These are phyloP conservation scores for Psittacula cyanocephala DNA, from an alignment of 2,113 vertebrate genomes.

Conservation along the genomic window DNA sequence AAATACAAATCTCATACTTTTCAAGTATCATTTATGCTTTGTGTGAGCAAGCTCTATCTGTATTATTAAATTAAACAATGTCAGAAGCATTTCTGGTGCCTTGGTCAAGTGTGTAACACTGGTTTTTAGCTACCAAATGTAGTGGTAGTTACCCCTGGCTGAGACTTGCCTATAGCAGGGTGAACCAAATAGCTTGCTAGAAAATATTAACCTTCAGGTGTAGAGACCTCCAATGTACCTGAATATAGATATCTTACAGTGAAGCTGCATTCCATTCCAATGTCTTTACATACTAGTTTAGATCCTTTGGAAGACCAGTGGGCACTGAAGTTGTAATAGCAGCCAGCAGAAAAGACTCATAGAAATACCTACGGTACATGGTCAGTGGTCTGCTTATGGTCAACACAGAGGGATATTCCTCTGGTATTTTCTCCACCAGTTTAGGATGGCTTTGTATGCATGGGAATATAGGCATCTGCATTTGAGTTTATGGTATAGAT, in stretches of 20 bases:
- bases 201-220: not conserved
- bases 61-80: not conserved
- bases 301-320: not conserved
- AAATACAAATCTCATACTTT: not conserved
- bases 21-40: not conserved
- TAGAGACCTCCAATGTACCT: not conserved
- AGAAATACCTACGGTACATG: not conserved
- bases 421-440: not conserved
- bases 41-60: not conserved
- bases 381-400: not conserved
- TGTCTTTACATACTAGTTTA: not conserved
- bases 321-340: not conserved
- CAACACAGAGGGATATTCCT: not conserved
- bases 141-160: not conserved
- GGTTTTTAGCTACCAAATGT: not conserved
- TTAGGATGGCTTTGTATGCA: not conserved
- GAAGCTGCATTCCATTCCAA: not conserved
- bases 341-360: not conserved
- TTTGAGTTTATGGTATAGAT: not conserved
- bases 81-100: not conserved
- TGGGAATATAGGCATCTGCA: not conserved
- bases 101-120: not conserved
- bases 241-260: not conserved
- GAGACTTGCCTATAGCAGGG: not conserved
- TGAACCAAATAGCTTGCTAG: not conserved